Conservation (phyloP, 2,113 vertebrate species). For the Ctenodactylus gundi region DNA sequence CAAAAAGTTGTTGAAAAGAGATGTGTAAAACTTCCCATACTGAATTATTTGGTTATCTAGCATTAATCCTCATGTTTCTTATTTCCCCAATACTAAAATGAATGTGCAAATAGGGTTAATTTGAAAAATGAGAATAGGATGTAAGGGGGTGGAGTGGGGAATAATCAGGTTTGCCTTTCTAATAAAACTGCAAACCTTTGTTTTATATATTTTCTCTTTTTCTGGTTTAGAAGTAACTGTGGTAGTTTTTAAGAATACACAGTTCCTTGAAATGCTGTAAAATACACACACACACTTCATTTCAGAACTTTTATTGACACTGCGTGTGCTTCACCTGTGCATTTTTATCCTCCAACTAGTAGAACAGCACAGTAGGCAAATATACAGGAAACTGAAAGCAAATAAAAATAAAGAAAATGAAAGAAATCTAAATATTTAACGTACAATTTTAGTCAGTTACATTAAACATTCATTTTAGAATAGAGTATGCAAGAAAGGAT, state of each 20-base stretch:
- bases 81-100: background rate
- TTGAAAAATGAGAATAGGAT: background rate
- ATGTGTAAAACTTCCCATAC: background rate
- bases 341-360: slow-evolving; percentile 87
- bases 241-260: slow-evolving; percentile 83
- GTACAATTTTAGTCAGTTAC: slow-evolving; percentile 92
- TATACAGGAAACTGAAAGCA: slow-evolving; percentile 87
- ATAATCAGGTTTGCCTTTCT: background rate
- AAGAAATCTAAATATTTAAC: slow-evolving; percentile 88
- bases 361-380: slow-evolving; percentile 90
- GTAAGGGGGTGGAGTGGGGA: background rate
- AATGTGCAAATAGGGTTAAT: background rate
- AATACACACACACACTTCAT: slow-evolving; percentile 89
- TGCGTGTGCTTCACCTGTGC: slow-evolving; percentile 85
- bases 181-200: background rate
- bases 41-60: background rate
- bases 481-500: slow-evolving; percentile 92
- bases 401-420: slow-evolving; percentile 83
- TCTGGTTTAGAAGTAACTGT: slow-evolving; percentile 72
- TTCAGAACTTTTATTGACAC: slow-evolving; percentile 89
- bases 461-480: slow-evolving; percentile 89
- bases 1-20: background rate
- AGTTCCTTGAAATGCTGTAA: slow-evolving; percentile 90
- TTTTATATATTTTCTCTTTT: background rate
- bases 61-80: background rate